Conservation (phyloP, 2,797 vertebrate species). For the Lepus townsendii region DNA sequence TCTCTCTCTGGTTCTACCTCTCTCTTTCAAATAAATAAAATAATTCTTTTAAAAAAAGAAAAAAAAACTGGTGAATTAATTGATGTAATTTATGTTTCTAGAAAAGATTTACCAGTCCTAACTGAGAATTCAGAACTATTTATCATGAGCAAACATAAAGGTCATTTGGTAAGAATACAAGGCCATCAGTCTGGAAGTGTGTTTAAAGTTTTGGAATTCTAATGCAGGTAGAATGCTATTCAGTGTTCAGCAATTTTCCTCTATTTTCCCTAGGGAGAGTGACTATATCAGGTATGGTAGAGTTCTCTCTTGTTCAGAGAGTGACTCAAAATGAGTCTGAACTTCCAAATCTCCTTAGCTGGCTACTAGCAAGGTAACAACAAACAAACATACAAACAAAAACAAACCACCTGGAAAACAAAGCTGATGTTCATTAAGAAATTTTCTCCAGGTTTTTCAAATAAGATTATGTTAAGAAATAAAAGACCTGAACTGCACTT, state of each 20-base stretch:
- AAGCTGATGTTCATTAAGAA: conserved; percentile 66
- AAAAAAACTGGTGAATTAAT: conserved; percentile 57
- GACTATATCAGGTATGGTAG: not conserved
- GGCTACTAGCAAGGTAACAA: conserved; percentile 29
- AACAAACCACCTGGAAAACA: not conserved
- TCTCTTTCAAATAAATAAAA: no score
- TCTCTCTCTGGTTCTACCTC: no score
- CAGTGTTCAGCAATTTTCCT: not conserved
- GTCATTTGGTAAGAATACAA: conserved; percentile 27
- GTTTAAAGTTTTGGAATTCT: conserved; percentile 64
- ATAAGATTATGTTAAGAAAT: conserved; percentile 57
- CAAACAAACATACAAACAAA: not conserved
- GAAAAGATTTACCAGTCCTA: conserved; percentile 63
- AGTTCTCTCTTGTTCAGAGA: conserved; percentile 53
- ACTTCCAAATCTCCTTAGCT: conserved; percentile 30
- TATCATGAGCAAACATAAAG: conserved; percentile 49
- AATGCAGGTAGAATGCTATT: not conserved
- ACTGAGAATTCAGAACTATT: conserved; percentile 63
- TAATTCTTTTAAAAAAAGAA: no score
- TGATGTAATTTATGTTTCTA: conserved; percentile 51
- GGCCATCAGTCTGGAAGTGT: conserved; percentile 54
- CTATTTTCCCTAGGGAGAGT: not conserved
- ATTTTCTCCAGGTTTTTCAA: conserved; percentile 39
- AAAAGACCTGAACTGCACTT: conserved; percentile 45
- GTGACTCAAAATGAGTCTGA: conserved; percentile 48